These are phyloP conservation scores for Conus canariensis DNA, from an alignment of 2,888 invertebrate genomes.

Conservation along the genomic window DNA sequence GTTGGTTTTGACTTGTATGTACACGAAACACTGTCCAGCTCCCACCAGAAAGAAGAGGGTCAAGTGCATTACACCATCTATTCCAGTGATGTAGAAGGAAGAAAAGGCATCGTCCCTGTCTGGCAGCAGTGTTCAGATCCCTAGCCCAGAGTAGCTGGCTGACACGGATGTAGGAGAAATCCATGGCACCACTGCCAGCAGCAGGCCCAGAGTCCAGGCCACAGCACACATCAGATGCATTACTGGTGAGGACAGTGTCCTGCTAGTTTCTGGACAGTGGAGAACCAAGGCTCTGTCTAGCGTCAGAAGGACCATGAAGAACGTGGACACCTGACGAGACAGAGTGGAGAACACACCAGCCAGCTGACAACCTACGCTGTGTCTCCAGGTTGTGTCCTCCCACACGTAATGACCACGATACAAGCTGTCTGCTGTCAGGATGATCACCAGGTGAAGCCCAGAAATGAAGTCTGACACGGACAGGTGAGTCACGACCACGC, in stretches of 20 bases:
- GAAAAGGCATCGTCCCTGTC: neutral
- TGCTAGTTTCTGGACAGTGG: too few species aligned
- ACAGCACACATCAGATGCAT: neutral
- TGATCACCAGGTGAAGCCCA: too few species aligned
- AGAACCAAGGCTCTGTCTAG: neutral
- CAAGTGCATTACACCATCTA: neutral
- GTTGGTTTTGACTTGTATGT: neutral
- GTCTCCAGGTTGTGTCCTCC: neutral
- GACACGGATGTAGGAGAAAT: neutral
- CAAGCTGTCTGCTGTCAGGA: too few species aligned
- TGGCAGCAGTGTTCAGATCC: conserved; percentile 1
- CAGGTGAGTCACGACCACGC: too few species aligned
- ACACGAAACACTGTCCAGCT: neutral
- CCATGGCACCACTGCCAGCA: neutral
- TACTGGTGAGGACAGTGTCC: too few species aligned
- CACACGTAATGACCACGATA: too few species aligned
- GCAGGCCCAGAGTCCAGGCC: neutral
- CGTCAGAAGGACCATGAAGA: conserved; percentile 7
- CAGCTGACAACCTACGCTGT: conserved; percentile 16
- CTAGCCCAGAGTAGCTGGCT: neutral
- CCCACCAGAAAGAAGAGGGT: neutral
- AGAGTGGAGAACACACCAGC: conserved; percentile 13
- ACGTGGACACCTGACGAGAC: neutral
- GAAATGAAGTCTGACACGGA: too few species aligned
- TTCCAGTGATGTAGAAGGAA: neutral